Evolutionary conservation across 2,797 vertebrate genomes (phyloP).

Genomic region (Notamacropus eugenii): DNA sequence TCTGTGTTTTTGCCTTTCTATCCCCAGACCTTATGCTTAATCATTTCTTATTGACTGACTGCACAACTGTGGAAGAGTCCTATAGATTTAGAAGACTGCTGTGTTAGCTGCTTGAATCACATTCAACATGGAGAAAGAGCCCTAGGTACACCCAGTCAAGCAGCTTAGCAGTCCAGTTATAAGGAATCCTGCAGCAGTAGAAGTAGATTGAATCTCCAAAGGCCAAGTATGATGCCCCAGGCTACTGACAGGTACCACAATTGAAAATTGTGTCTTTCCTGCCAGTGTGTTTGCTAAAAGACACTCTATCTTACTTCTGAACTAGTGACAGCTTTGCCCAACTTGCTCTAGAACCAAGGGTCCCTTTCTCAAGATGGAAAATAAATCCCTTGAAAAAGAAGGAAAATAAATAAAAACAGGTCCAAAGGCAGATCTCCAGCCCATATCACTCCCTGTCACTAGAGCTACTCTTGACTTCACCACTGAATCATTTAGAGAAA

Average conservation of each 20-base stretch:
- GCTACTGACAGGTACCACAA: background rate
- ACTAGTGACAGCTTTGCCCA: background rate
- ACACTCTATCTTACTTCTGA: background rate
- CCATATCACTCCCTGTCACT: background rate
- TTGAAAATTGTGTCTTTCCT: background rate
- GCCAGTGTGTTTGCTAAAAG: background rate
- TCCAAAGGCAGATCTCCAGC: background rate
- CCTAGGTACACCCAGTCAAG: background rate
- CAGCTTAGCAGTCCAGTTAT: background rate
- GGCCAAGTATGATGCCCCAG: background rate
- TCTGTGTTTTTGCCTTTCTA: background rate
- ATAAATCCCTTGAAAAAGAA: background rate
- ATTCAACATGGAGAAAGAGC: background rate
- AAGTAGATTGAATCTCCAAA: background rate
- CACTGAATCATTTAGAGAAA: slow-evolving; percentile 34
- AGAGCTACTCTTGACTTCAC: slow-evolving; percentile 37
- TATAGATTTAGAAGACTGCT: background rate
- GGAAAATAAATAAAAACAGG: slow-evolving; percentile 10
- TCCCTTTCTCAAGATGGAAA: background rate
- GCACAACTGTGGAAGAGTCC: background rate
- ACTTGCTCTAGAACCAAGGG: slow-evolving; percentile 8
- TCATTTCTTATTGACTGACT: background rate
- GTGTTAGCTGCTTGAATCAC: background rate
- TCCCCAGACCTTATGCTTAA: background rate
- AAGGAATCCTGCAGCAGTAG: background rate